Conservation (phyloP, 2,113 vertebrate genomes). For the Elgaria multicarinata region DNA sequence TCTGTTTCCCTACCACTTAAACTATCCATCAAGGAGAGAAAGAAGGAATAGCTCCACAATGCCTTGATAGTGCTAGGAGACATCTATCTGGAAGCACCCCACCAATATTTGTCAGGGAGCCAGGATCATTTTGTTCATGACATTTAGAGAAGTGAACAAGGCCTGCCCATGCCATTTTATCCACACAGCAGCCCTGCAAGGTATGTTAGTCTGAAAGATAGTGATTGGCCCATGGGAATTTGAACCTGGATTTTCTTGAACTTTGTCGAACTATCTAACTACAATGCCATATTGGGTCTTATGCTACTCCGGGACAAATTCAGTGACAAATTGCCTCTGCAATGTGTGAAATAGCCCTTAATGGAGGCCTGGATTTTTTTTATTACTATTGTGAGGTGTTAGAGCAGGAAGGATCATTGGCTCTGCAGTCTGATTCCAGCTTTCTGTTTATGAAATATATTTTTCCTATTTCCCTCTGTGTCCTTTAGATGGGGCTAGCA, state of each 20-base stretch:
- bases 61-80: not conserved
- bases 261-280: not conserved
- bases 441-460: not conserved
- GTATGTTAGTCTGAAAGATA: not conserved
- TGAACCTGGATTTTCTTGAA: not conserved
- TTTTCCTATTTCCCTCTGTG: not conserved
- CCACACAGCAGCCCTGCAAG: not conserved
- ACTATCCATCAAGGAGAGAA: not conserved
- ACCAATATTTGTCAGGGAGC: not conserved
- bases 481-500: slow-evolving; percentile 9
- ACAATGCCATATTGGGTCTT: not conserved
- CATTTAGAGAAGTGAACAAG: too few species aligned
- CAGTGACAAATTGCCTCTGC: not conserved
- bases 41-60: not conserved
- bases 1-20: not conserved
- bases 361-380: not conserved
- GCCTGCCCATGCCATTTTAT: not conserved
- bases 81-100: not conserved
- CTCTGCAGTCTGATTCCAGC: not conserved
- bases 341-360: not conserved
- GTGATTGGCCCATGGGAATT: not conserved
- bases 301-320: too few species aligned
- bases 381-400: not conserved
- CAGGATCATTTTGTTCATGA: too few species aligned
- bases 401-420: not conserved